Evolutionary conservation across 2,888 invertebrate species (phyloP).

Genomic region (Sylvicola cinctus): DNA sequence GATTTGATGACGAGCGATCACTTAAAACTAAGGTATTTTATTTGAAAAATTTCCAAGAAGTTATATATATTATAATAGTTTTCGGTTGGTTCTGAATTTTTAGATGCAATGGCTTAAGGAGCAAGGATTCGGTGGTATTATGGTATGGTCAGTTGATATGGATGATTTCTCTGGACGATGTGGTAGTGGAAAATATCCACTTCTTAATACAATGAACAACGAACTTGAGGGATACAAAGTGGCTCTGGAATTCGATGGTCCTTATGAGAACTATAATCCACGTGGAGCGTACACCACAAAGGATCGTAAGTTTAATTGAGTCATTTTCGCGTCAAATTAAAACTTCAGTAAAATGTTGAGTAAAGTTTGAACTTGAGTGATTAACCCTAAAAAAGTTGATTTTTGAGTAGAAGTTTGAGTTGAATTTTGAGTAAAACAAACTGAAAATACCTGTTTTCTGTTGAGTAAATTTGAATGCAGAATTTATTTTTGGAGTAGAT

Average conservation of each 20-base stretch:
- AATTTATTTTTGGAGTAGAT: no score
- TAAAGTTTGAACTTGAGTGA: no score
- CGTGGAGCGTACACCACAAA: constrained; percentile 66
- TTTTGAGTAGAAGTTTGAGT: no score
- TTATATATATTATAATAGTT: not conserved
- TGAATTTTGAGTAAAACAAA: no score
- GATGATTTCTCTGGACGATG: constrained; percentile 86
- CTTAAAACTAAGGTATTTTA: constrained; percentile 62
- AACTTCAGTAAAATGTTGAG: no score
- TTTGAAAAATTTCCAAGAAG: not conserved
- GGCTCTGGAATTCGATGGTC: constrained; percentile 63
- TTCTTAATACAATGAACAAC: constrained; percentile 69
- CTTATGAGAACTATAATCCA: constrained; percentile 51
- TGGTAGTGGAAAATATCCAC: constrained; percentile 75
- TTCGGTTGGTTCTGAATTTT: constrained; percentile 7
- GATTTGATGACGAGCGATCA: constrained; percentile 83
- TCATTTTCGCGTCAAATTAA: no score
- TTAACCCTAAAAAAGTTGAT: no score
- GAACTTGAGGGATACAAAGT: constrained; percentile 70
- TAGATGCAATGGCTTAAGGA: constrained; percentile 88
- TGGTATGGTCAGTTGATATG: constrained; percentile 93
- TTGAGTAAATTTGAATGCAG: no score
- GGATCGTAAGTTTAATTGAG: constrained; percentile 65
- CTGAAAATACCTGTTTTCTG: no score
- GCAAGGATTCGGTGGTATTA: constrained; percentile 86